Evolutionary conservation across 2,113 vertebrate species (phyloP).

Genomic region (Formicarius rufipectus): DNA sequence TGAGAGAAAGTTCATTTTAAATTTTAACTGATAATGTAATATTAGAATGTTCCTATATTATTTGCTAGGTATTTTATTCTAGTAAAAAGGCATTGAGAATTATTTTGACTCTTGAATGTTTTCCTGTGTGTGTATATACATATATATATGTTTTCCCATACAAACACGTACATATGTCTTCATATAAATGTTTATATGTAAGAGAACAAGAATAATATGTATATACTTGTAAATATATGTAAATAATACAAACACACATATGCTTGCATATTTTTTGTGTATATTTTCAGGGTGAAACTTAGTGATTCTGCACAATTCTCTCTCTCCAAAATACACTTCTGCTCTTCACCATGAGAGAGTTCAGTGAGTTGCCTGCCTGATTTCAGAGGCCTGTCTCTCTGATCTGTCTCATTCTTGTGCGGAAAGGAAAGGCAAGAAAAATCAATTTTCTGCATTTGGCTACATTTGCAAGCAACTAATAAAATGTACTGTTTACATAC

Average conservation of each 20-base stretch:
- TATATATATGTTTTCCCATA: background rate
- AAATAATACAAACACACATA: fast-evolving
- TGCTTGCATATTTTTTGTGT: background rate
- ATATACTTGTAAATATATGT: background rate
- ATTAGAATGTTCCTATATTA: background rate
- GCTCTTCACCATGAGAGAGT: background rate
- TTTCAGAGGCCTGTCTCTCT: background rate
- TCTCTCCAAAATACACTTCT: background rate
- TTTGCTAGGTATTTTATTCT: background rate
- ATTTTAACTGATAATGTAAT: background rate
- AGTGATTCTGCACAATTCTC: background rate
- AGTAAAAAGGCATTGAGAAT: background rate
- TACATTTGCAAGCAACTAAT: background rate
- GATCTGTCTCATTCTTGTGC: background rate
- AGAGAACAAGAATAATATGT: background rate
- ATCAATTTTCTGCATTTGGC: background rate
- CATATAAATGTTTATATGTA: background rate
- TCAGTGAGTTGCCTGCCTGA: background rate
- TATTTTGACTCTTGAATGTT: background rate
- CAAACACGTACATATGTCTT: background rate
- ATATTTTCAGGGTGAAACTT: background rate
- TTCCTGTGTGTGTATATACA: background rate
- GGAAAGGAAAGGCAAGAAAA: background rate
- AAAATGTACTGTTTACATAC: background rate
- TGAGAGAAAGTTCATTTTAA: background rate